Conservation (phyloP, 2,888 invertebrate genomes). For the Apamea anceps region DNA sequence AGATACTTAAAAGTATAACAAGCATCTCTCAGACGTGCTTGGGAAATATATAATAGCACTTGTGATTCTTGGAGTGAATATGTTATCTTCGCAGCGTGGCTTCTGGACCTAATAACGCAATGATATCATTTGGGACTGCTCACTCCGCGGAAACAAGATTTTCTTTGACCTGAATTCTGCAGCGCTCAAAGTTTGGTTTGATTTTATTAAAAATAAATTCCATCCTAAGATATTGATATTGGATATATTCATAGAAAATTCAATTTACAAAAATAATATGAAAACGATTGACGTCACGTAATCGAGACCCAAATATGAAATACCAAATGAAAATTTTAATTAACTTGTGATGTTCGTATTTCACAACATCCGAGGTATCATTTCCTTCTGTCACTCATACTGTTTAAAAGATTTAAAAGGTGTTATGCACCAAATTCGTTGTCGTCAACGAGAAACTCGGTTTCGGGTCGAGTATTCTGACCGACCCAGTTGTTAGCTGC, state of each 20-base stretch:
- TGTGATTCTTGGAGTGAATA: constrained; percentile 17
- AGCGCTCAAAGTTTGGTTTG: constrained; percentile 17
- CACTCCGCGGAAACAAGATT: constrained; percentile 33
- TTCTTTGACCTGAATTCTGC: constrained; percentile 47
- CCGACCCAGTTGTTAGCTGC: constrained; percentile 82
- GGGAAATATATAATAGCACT: constrained; percentile 6
- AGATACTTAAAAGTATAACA: constrained; percentile 1
- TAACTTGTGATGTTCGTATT: constrained; percentile 50
- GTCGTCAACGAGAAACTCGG: constrained; percentile 71
- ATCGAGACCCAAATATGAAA: constrained; percentile 37
- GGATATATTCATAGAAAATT: constrained; percentile 28
- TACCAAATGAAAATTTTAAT: constrained; percentile 55
- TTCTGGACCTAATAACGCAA: constrained; percentile 21
- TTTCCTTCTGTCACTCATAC: constrained; percentile 65
- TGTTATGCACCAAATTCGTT: constrained; percentile 71
- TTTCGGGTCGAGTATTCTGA: constrained; percentile 82
- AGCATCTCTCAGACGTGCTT: constrained; percentile 2
- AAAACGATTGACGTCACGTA: constrained; percentile 33
- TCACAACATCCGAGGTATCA: constrained; percentile 52
- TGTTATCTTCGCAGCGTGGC: constrained; percentile 19
- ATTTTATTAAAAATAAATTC: constrained; percentile 23
- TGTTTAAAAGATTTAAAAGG: constrained; percentile 67
- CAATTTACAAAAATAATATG: constrained; percentile 34
- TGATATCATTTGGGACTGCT: constrained; percentile 29
- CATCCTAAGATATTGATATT: constrained; percentile 20